Evolutionary conservation across 2,797 vertebrate genomes (phyloP).

Genomic region (Hypotaenidia okinawae): DNA sequence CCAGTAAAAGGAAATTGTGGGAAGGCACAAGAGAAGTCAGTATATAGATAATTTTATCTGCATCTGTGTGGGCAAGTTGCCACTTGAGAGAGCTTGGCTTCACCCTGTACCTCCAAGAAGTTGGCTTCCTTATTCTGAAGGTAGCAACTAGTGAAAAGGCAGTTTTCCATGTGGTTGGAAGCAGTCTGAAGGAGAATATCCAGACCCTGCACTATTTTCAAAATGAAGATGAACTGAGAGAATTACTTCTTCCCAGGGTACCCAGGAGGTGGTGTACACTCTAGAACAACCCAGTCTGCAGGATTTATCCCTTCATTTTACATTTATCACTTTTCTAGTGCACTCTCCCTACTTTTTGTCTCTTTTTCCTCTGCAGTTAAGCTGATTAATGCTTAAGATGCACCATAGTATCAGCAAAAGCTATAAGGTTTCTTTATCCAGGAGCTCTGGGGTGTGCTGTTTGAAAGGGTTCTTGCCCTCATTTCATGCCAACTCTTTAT

Average conservation of each 20-base stretch:
- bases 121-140: not conserved
- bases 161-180: not conserved
- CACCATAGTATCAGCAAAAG: not conserved
- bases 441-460: not conserved
- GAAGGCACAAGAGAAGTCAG: not conserved
- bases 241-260: not conserved
- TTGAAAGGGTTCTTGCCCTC: not conserved
- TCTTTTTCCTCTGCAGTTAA: not conserved
- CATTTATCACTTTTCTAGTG: not conserved
- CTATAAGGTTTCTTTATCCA: not conserved
- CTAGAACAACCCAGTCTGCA: not conserved
- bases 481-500: conserved; percentile 27
- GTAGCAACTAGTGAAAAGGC: not conserved
- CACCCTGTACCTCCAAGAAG: not conserved
- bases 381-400: not conserved
- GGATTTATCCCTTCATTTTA: not conserved
- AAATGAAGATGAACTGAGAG: not conserved
- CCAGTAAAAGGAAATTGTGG: not conserved
- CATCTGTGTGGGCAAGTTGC: not conserved
- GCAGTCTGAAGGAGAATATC: not conserved
- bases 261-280: fast-evolving
- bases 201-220: not conserved
- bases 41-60: not conserved
- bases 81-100: not conserved
- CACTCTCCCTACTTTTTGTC: not conserved